Base-by-base conservation (phyloP, 2,797 vertebrate species). In the Bovichtus diacanthus region DNA sequence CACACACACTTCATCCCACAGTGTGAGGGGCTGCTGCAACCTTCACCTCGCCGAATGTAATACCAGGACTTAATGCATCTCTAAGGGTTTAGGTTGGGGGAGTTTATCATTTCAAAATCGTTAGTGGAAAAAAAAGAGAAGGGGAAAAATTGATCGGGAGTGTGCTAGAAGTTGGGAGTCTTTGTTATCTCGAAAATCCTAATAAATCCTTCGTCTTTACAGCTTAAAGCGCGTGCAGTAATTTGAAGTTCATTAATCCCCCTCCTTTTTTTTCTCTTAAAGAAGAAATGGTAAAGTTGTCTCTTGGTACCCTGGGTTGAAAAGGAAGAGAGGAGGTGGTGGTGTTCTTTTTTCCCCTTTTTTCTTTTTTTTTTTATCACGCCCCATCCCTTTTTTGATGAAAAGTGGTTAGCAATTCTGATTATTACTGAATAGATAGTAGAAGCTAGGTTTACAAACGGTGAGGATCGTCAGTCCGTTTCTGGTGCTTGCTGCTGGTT, bases 171-270 rank as follows among this genome's bases (percentile, higher is more conserved):
- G 97, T 96, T 98, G 97, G 96, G 97, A 97, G 94, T 96, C 96
- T 98, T 98, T 97, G 97, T 97, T 96, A 97, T 97, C 97, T 98
- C 84, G 95, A 97, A 99, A 98, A 99, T 99, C 98, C 97, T 95
- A 95, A 94, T 98, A 98, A 99, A 99, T 99, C 98, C 98, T 96
- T 95, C 94, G 98, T 98, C 97, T 99, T 99, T 98, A 96, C 97
- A 96, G 97, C 97, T 99, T 98, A 96, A 96, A 97, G 96, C 93
- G 80, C 96, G 96, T 92, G 96, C 97, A 95, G 93, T 94, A 97
- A 97, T 98, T 97, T 97, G 97, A 98, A 97, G 98, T 97, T 97
- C 93, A 94, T 96, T 99, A 99, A 99, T 99, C 97, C 95, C 96
- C 94, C 92, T 95, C 94, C 83, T 86, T 90, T 90, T n/a, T 91